phyloP scores from a whole-genome alignment of 2,113 vertebrate genomes.

The Aramus guarauna region DNA sequence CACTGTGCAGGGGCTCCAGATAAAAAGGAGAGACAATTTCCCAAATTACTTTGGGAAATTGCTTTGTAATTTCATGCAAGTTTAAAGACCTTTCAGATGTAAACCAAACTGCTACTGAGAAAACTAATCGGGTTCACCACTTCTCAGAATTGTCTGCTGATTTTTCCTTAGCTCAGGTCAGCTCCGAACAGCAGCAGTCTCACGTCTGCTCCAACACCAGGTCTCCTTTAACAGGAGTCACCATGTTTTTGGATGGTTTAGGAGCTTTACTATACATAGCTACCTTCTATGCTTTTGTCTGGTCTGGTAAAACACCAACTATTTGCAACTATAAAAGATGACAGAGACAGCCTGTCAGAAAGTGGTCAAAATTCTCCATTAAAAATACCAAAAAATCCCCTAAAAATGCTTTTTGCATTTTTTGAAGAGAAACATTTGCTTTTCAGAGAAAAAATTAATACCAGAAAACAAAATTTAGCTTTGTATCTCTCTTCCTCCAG shows the following conservation, averaged over 20 bases:
- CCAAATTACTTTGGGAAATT: background rate
- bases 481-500: background rate
- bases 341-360: background rate
- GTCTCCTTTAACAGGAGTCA: background rate
- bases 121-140: background rate
- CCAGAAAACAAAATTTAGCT: background rate
- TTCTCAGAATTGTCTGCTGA: background rate
- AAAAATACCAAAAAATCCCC: background rate
- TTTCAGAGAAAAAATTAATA: background rate
- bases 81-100: background rate
- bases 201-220: background rate
- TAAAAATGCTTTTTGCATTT: background rate
- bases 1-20: background rate
- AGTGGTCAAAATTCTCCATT: background rate
- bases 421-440: background rate
- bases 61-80: background rate
- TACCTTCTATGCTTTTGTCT: background rate
- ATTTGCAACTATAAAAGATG: background rate
- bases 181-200: background rate
- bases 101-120: background rate
- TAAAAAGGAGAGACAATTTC: background rate
- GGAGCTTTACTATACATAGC: background rate
- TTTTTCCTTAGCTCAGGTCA: background rate
- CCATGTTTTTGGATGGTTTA: background rate
- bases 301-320: background rate